Base-by-base conservation (phyloP, 2,888 invertebrate genomes). In the Exocentrus adspersus region DNA sequence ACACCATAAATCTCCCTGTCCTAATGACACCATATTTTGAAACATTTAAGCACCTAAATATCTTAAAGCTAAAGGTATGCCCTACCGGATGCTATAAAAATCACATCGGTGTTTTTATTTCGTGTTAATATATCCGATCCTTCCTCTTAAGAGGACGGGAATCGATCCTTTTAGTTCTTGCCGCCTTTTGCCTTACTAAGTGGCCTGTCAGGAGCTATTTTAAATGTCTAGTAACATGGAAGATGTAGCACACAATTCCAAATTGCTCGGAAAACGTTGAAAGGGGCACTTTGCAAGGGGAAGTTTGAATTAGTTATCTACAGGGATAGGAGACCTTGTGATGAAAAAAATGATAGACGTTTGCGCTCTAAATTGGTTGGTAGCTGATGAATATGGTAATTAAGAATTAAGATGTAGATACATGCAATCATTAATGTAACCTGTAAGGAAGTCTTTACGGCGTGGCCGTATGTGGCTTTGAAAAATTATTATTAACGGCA, bases 1-100 rank as follows among this genome's bases (percentile, higher is more conserved):
- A 75, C 74, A 74, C 68, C 64, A 73, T 76, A 75, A 75, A 76
- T 76, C 66, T 69, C 62, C 45, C 21, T 60, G 17, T 59, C 32
- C 51, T 60, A 62, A 64, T 62, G 70, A 66, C 70, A 63, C 43
- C 45, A 42, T 58, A 61, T 65, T 67, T 60, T 67, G 66, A 68
- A 70, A 68, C 66, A 70, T 62, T 74, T 74, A 68, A 70, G 66
- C 64, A 60, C 69, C 74, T 74, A 75, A 73, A 75, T 73, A 72
- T 74, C 70, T 67, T 24, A 9, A 54, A 54, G n/a, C 42, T 64
- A 65, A 66, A 65, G 67, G 60, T 66, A 71, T 37, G 48, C 45
- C 21, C 10, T 54, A 65, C 66, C 73, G 75, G 73, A 74, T 75
- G 72, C 71, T 70, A 69, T 72, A 74, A 72, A 75, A 73, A 70